These are phyloP conservation scores for Philopotamus ludificatus DNA, from an alignment of 1,140 invertebrate genomes.

Conservation along the genomic window DNA sequence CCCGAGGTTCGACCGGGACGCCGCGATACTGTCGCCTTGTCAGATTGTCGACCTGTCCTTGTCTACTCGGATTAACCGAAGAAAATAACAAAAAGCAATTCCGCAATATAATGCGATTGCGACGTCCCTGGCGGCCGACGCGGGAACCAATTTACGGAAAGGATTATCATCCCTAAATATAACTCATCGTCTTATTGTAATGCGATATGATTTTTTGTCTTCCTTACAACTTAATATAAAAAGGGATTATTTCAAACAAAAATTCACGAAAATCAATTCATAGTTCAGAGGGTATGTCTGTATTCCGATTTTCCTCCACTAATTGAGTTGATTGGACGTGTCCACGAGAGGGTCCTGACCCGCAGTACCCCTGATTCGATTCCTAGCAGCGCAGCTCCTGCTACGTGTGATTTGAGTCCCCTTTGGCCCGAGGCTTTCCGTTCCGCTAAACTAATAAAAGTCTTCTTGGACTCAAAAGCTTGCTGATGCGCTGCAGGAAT, in stretches of 20 bases:
- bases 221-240: too few relatives aligned
- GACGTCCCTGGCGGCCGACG: constrained; percentile 11
- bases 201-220: too few relatives aligned
- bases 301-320: constrained; percentile 21
- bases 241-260: too few relatives aligned
- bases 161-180: constrained; percentile 9
- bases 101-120: constrained; percentile 36
- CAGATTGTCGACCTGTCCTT: constrained; percentile 32
- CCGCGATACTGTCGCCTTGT: not conserved
- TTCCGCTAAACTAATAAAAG: constrained; percentile 34
- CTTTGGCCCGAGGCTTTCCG: constrained; percentile 1
- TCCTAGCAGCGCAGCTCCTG: constrained; percentile 10
- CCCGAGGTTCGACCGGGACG: too few relatives aligned
- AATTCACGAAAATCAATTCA: too few relatives aligned
- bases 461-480: constrained; percentile 5
- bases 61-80: constrained; percentile 30
- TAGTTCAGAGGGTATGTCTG: constrained; percentile 2
- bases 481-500: constrained; percentile 7
- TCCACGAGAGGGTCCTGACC: not conserved
- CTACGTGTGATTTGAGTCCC: constrained; percentile 28
- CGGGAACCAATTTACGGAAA: not conserved
- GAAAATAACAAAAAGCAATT: constrained; percentile 37
- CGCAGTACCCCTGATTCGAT: constrained; percentile 31
- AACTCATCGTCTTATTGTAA: too few relatives aligned
- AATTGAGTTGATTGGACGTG: constrained; percentile 8